Evolutionary conservation across 2,113 vertebrate species (phyloP).

Genomic region (Eurypyga helias): DNA sequence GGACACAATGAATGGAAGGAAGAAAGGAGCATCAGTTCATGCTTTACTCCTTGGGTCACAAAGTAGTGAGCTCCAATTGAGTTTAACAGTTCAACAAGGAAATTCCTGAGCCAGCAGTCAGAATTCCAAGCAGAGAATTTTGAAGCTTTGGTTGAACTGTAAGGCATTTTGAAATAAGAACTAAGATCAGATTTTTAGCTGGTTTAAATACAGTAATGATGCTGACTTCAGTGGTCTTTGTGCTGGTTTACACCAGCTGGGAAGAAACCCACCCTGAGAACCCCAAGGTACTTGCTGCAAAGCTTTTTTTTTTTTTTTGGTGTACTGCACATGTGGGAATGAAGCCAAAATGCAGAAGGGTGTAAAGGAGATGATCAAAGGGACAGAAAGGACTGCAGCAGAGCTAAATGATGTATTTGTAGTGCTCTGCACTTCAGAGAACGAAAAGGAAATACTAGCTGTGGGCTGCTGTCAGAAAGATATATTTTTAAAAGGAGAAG

Average conservation of each 20-base stretch:
- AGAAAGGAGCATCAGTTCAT: neutral
- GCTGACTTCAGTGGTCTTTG: neutral
- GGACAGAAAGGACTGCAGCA: constrained; percentile 33
- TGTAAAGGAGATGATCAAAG: constrained; percentile 44
- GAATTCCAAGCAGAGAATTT: neutral
- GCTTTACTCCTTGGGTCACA: neutral
- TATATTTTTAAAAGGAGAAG: constrained; percentile 22
- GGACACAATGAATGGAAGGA: neutral
- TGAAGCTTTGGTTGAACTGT: neutral
- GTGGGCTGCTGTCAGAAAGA: constrained; percentile 16
- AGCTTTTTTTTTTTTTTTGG: neutral
- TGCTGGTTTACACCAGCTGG: neutral
- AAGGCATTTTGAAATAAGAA: neutral
- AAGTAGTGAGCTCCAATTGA: neutral
- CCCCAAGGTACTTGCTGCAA: neutral
- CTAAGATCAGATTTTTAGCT: neutral
- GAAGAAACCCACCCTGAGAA: neutral
- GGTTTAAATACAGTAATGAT: neutral
- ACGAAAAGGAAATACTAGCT: constrained; percentile 5
- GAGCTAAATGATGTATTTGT: constrained; percentile 43
- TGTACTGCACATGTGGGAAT: neutral
- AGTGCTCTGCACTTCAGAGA: constrained; percentile 35
- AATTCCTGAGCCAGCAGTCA: neutral
- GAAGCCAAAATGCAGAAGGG: constrained; percentile 9
- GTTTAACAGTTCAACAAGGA: neutral